Base-by-base conservation (phyloP, 1,140 invertebrate species). In the Anthonomus grandis region DNA sequence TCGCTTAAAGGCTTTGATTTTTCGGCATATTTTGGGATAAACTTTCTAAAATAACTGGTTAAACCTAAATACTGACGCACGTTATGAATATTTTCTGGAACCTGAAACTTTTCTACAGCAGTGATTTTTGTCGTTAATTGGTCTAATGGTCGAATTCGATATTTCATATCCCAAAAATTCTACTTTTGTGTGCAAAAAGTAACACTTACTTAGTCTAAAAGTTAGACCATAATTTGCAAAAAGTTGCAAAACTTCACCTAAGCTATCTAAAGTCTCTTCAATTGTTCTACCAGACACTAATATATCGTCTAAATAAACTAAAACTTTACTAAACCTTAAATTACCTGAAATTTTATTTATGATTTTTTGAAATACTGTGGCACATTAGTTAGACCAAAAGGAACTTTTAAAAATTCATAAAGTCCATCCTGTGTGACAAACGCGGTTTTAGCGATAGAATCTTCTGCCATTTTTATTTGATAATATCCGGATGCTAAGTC, bases 301-400 rank as follows among this genome's bases (percentile, higher is more conserved):
- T 4, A 72, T 36, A 46, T 72, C 70, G 57, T 72, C 70, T 18
- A 70, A 55, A 55, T 69, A 70, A 15, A 62, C 46, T 18, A 70
- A 44, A 9, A 68, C 56, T 47, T 53, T 64, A 18, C 17, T 49
- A 24, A 46, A 60, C 21, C 53, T 41, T 17, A 64, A 42, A 18
- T 59, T 5, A 2, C 54, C 59, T 24, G 58, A 50, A 2, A 54
- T 42, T 1, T 12, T 54, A 54, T 61, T 50, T 6, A 61, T 64
- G 36, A 13, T 23, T 3, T 46, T 25, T 53, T 65, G 63, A 47
- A 71, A 70, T 12, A 60, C 38, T 5, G 17, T 0, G 60, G 42
- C 1, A 49, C 57, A 13, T 68, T 66, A 3, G 17, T 56, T n/a
- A 71, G 49, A 9, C 65, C 63, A 38, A 68, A 68, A 5, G 65